Evolutionary conservation across 2,797 vertebrate genomes (phyloP).

Genomic region (Gymnoscopelus braueri): DNA sequence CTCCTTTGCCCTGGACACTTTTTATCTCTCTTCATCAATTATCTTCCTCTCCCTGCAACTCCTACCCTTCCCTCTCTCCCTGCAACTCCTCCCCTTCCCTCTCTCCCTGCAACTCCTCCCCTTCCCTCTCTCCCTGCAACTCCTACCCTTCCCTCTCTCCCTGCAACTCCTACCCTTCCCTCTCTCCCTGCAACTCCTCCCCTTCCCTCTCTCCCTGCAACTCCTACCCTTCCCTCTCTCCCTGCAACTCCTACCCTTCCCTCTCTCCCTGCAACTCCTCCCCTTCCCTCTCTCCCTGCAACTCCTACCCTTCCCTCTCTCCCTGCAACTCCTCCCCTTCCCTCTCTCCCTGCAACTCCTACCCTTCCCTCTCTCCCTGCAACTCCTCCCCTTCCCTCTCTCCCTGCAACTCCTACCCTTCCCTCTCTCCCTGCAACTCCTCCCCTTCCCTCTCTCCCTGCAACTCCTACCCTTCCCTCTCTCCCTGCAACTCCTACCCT

Average conservation of each 20-base stretch:
- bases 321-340: constrained; percentile 3
- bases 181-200: constrained; percentile 5
- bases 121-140: no score
- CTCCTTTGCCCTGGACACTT: constrained; percentile 32
- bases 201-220: constrained; percentile 6
- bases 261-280: background rate
- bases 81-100: background rate
- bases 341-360: background rate
- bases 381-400: background rate
- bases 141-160: background rate
- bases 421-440: background rate
- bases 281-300: constrained; percentile 19
- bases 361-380: constrained; percentile 20
- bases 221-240: background rate
- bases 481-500: constrained; percentile 7
- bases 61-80: background rate
- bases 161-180: background rate
- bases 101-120: background rate
- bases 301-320: background rate
- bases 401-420: constrained; percentile 9
- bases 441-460: no score
- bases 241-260: constrained; percentile 3
- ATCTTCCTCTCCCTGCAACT: constrained; percentile 9
- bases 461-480: background rate
- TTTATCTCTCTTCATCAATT: constrained; percentile 56